Percentiles rank a stretch among this genome's conserved stretches.
Evolutionary conservation across 2,888 invertebrate species (phyloP).

Genomic region (Entomobrya proxima): DNA sequence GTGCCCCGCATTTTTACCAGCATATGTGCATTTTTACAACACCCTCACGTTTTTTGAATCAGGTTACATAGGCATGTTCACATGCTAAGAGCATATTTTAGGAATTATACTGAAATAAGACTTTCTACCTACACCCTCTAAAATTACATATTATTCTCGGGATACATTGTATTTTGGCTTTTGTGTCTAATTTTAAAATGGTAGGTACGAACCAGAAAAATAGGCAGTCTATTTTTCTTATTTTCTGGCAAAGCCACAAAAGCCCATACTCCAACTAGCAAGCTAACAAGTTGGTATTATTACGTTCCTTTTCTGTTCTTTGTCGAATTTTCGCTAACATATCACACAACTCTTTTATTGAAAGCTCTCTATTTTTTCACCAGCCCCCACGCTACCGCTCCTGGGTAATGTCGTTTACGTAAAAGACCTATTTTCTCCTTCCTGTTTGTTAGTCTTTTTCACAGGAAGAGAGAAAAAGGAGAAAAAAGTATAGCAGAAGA

Average conservation of each 20-base stretch:
- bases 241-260: conserved; percentile 44
- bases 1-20: too few relatives aligned
- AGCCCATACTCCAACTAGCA: background rate
- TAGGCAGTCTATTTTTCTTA: background rate
- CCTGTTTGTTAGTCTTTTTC: background rate
- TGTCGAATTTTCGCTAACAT: too few relatives aligned
- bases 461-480: background rate
- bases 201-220: background rate
- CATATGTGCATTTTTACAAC: background rate
- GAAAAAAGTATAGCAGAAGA: background rate
- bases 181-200: background rate
- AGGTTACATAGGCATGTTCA: too few relatives aligned
- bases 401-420: too few relatives aligned
- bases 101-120: too few relatives aligned
- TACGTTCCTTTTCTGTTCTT: background rate
- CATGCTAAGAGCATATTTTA: too few relatives aligned
- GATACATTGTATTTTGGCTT: background rate
- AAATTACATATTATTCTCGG: background rate
- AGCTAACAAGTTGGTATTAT: background rate
- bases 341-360: background rate
- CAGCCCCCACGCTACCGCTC: too few relatives aligned
- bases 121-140: too few relatives aligned
- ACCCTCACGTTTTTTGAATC: background rate
- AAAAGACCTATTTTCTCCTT: background rate
- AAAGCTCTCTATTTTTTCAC: background rate